A percentile compares a stretch with the other conserved stretches of the same genome.
Evolutionary conservation across 2,797 vertebrate species (phyloP).

Genomic region (Schizopygopsis pylzovi): DNA sequence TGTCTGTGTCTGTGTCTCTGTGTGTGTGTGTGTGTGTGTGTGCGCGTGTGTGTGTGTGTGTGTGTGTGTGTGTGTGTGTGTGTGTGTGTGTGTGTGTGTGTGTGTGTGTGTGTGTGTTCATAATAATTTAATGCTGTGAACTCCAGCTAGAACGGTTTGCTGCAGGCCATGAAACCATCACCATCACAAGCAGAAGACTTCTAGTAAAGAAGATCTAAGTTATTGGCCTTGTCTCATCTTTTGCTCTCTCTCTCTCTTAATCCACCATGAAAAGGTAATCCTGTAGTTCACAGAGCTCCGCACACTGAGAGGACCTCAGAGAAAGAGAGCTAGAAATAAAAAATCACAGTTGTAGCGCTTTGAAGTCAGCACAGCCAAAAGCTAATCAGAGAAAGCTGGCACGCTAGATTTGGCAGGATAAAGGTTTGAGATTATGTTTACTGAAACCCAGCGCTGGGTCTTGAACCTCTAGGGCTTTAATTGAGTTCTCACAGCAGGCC

Average conservation of each 20-base stretch:
- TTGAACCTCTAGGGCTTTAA: conserved; percentile 28
- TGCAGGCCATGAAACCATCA: neutral
- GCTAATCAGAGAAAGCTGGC: conserved; percentile 66
- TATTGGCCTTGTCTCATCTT: neutral
- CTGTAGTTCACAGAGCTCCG: conserved; percentile 23
- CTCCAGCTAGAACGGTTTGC: neutral
- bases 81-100: neutral
- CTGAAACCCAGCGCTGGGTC: conserved; percentile 21
- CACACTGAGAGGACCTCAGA: neutral
- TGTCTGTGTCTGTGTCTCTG: too few relatives aligned
- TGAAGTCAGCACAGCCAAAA: conserved; percentile 65
- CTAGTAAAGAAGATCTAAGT: conserved; percentile 24
- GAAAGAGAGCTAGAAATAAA: conserved; percentile 50
- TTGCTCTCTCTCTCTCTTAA: neutral
- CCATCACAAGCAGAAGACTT: neutral
- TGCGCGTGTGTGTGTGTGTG: too few relatives aligned
- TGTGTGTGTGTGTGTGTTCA: neutral
- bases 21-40: too few relatives aligned
- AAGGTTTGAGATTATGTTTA: conserved; percentile 50
- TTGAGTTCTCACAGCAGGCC: conserved; percentile 36
- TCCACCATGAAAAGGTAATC: neutral
- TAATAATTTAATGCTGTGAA: conserved; percentile 9
- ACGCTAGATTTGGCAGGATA: conserved; percentile 63
- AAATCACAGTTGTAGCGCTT: conserved; percentile 59
- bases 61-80: too few relatives aligned